A percentile compares a stretch with the other conserved stretches of the same genome.
Evolutionary conservation across 1,140 invertebrate genomes (phyloP).

Genomic region (Apocrypta bakeri): DNA sequence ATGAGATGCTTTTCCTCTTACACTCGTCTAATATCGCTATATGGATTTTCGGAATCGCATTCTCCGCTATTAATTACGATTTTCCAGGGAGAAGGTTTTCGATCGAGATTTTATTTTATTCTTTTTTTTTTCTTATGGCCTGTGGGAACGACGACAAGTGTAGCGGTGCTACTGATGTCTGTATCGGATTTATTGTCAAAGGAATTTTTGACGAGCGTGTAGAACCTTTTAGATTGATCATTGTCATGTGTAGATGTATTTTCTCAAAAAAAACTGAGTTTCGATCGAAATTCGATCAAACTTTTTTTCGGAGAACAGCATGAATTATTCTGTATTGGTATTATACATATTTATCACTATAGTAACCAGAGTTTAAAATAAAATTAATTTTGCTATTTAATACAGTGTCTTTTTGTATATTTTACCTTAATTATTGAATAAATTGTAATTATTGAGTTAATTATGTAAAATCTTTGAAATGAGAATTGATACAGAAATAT

Average conservation of each 20-base stretch:
- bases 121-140: neutral
- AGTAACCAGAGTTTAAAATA: no score
- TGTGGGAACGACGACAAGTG: constrained; percentile 11
- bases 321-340: no score
- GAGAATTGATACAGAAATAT: no score
- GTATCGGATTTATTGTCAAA: neutral
- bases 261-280: no score
- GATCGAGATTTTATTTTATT: neutral
- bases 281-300: no score
- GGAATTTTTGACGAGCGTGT: neutral
- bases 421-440: no score
- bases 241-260: neutral
- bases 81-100: neutral
- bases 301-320: no score
- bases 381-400: no score
- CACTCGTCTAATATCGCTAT: neutral
- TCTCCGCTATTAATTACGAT: constrained; percentile 11
- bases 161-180: neutral
- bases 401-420: no score
- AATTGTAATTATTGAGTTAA: no score
- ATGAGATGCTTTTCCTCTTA: neutral
- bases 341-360: no score
- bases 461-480: no score
- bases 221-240: neutral
- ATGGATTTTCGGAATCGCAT: neutral